phyloP scores from a whole-genome alignment of 2,113 vertebrate species.

The Danio rerio region GRCz12tu NC_133182.1:33215001-33215500 shows the following conservation, averaged over 20 bases:
- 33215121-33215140: slow-evolving; percentile 55
- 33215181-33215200: slow-evolving; percentile 41
- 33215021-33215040: slow-evolving; percentile 59
- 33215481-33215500: slow-evolving; percentile 26
- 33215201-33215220: slow-evolving; percentile 43
- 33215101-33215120: slow-evolving; percentile 52
- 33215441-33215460: slow-evolving; percentile 72
- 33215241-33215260: slow-evolving; percentile 27
- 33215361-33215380: slow-evolving; percentile 33
- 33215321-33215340: neutral
- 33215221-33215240: slow-evolving; percentile 42
- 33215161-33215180: slow-evolving; percentile 59
- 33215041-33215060: slow-evolving; percentile 27
- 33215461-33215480: slow-evolving; percentile 56
- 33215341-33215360: slow-evolving; percentile 15
- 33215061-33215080: slow-evolving; percentile 28
- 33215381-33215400: slow-evolving; percentile 67
- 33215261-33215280: neutral
- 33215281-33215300: slow-evolving; percentile 9
- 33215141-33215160: slow-evolving; percentile 72
- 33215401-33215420: slow-evolving; percentile 64
- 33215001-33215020: slow-evolving; percentile 47
- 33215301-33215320: slow-evolving; percentile 4
- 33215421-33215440: slow-evolving; percentile 62
- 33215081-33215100: slow-evolving; percentile 54